Base-by-base conservation (phyloP, 2,797 vertebrate genomes). In the Pseudochirops cupreus region DNA sequence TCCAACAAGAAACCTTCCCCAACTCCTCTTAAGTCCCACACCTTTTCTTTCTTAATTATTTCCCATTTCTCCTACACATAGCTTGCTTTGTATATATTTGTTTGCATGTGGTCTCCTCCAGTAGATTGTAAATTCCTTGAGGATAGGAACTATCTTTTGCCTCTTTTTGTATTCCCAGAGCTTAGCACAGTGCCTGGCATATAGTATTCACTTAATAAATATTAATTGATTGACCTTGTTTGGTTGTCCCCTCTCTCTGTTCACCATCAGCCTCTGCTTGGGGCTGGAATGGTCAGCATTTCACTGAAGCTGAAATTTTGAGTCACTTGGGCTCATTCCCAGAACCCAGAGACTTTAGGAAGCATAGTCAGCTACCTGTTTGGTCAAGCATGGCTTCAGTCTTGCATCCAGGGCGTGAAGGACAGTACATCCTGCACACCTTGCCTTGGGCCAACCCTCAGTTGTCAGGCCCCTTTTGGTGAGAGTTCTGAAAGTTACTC, bases 341-440 rank as follows among this genome's bases (percentile, higher is more conserved):
- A 92, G 92, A 46, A 95, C 93, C 33, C n/a, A 52, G 58, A 95
- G 62, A 93, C 93, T 56, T 87, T 74, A 92, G 95, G 94, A 94
- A 94, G 56, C 90, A 39, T 4, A 87, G 95, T 62, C 94, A 95
- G 93, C 96, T 93, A 95, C 59, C 94, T 96, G 94, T 96, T 91
- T 92, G 93, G n/a, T 46, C 92, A 91, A 56, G 52, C 2, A 14
- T 26, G 56, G 82, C 91, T 56, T 50, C 29, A 57, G 56, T 26
- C 56, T 21, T 50, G 93, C 91, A 55, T 93, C 0, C 0, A 26
- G 74, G 11, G 0, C 0, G 4, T 0, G 5, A 21, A 2, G 1
- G 11, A 52, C 33, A 52, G 92, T 21, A 82, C 56, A 39, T 0
- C 0, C 62, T 28, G n/a, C 21, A 4, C 54, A 92, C 93, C 87